These are phyloP conservation scores for Botia kubotai DNA, from an alignment of 2,797 vertebrate species.

Conservation along the genomic window DNA sequence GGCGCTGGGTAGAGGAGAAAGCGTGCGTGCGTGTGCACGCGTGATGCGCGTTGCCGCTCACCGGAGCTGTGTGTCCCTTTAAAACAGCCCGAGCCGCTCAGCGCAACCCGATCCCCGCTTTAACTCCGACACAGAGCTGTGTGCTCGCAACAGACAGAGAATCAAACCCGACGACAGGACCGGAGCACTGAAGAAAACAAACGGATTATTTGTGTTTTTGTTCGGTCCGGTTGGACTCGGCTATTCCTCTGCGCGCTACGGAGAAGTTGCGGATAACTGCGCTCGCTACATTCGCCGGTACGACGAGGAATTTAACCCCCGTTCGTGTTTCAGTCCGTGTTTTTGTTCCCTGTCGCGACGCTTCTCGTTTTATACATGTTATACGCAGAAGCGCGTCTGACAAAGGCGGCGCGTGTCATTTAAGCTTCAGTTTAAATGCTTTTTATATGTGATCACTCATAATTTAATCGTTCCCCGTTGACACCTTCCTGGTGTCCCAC, in stretches of 20 bases:
- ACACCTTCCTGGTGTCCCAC: slow-evolving; percentile 23
- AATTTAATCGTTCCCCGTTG: slow-evolving; percentile 36
- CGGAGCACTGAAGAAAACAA: slow-evolving; percentile 11
- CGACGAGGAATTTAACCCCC: not conserved
- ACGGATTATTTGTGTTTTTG: slow-evolving; percentile 11
- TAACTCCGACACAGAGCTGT: slow-evolving; percentile 33
- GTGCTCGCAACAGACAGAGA: slow-evolving; percentile 24
- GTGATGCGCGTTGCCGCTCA: slow-evolving; percentile 26
- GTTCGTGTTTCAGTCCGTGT: not conserved
- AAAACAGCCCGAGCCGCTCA: slow-evolving; percentile 68
- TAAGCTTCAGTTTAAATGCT: slow-evolving; percentile 11
- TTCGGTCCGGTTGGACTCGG: not conserved
- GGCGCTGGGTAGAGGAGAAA: slow-evolving; percentile 5
- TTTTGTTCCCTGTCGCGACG: not conserved
- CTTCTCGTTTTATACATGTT: not conserved
- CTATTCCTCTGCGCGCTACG: not conserved
- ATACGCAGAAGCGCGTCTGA: not conserved
- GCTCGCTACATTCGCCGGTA: slow-evolving; percentile 24
- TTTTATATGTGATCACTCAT: slow-evolving; percentile 44
- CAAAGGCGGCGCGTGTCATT: slow-evolving; percentile 15
- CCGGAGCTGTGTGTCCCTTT: slow-evolving; percentile 72
- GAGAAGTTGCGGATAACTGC: slow-evolving; percentile 24
- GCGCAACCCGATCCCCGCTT: slow-evolving; percentile 69
- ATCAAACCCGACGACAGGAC: not conserved
- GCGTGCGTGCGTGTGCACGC: not conserved